Percentiles rank a stretch among this genome's conserved stretches.
phyloP scores from a whole-genome alignment of 2,888 invertebrate genomes.

The Ctena decussata region DNA sequence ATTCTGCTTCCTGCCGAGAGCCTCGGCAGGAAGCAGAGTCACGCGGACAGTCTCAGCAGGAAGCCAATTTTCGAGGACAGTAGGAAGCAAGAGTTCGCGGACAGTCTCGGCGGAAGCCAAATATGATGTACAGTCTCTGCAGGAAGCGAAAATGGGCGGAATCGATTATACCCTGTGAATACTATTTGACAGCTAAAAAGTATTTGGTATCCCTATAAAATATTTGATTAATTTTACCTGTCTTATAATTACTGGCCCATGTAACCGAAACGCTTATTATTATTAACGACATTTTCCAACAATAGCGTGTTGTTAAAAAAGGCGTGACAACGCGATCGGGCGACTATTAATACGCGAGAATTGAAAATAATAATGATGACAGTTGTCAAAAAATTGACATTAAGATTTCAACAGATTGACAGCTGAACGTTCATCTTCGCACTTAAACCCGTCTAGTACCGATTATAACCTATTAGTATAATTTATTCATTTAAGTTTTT shows the following conservation, averaged over 20 bases:
- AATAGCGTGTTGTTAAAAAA: background rate
- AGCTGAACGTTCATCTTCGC: background rate
- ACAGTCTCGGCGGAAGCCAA: no score
- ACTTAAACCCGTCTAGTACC: background rate
- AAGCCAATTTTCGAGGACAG: no score
- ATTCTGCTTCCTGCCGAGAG: no score
- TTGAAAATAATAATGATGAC: constrained; percentile 16
- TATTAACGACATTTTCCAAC: background rate
- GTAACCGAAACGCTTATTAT: constrained; percentile 5
- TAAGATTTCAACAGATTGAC: background rate
- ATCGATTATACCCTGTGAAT: no score
- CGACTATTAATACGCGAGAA: constrained; percentile 4
- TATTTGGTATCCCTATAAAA: background rate
- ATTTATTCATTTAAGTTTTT: background rate
- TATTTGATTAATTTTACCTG: background rate
- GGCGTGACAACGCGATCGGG: constrained; percentile 9
- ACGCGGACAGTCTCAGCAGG: no score
- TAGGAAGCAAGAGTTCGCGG: no score
- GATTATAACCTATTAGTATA: constrained; percentile 5
- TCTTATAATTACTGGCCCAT: background rate
- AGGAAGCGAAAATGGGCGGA: no score
- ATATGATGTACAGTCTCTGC: no score
- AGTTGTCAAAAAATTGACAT: constrained; percentile 1
- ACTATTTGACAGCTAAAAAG: background rate
- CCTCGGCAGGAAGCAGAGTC: no score